Evolutionary conservation across 2,113 vertebrate species (phyloP).

Genomic region (Leiothrix lutea): DNA sequence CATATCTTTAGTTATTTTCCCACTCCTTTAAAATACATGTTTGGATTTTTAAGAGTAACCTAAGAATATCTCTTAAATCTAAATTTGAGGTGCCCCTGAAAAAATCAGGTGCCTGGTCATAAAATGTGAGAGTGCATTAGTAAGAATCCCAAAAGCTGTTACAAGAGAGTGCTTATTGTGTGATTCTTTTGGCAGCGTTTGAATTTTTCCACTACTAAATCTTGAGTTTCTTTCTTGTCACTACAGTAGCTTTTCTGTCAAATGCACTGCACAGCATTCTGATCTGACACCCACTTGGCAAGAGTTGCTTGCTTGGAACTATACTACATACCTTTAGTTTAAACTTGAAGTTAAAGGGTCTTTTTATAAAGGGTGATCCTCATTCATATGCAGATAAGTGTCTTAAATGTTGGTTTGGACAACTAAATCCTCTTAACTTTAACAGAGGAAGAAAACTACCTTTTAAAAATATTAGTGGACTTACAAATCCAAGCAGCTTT

Average conservation of each 20-base stretch:
- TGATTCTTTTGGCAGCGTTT: not conserved
- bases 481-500: not conserved
- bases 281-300: slow-evolving; percentile 13
- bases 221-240: not conserved
- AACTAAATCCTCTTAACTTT: not conserved
- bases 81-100: not conserved
- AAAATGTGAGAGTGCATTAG: not conserved
- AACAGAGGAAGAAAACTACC: not conserved
- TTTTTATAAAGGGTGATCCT: not conserved
- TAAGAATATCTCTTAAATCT: not conserved
- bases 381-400: not conserved
- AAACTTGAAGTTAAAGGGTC: not conserved
- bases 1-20: not conserved
- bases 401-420: not conserved
- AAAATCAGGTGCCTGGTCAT: not conserved
- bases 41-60: not conserved
- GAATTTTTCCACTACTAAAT: not conserved
- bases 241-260: not conserved
- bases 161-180: not conserved
- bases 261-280: not conserved
- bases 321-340: not conserved
- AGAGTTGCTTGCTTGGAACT: not conserved
- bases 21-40: not conserved
- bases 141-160: not conserved
- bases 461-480: not conserved